Evolutionary conservation across 2,888 invertebrate genomes (phyloP).

Genomic region (Pegoplata infirma): DNA sequence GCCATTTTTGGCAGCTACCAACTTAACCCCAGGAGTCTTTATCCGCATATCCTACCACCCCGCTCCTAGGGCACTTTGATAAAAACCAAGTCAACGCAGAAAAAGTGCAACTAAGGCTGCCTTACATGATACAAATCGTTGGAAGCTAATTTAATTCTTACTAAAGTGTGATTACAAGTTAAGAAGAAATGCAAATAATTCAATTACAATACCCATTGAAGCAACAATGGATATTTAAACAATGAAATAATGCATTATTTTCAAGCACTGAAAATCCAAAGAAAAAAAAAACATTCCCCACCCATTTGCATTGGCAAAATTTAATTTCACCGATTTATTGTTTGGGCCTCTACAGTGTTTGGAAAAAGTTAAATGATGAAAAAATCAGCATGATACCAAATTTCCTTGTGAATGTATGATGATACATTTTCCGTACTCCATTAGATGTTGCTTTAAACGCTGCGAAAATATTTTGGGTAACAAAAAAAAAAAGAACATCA

Average conservation of each 20-base stretch:
- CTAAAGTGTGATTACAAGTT: too few species aligned
- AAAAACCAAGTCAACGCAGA: too few species aligned
- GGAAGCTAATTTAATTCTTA: too few species aligned
- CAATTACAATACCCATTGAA: too few species aligned
- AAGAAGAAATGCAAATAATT: too few species aligned
- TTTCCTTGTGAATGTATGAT: slow-evolving; percentile 26
- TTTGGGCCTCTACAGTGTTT: slow-evolving; percentile 54
- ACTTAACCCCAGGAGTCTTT: too few species aligned
- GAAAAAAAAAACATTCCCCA: slow-evolving; percentile 22
- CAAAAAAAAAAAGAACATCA: slow-evolving; percentile 32
- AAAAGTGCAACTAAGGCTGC: too few species aligned
- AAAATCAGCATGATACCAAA: slow-evolving; percentile 70
- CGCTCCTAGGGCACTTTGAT: too few species aligned
- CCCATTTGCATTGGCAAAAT: slow-evolving; percentile 55
- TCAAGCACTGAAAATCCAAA: not conserved
- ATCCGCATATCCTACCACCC: too few species aligned
- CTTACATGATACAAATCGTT: too few species aligned
- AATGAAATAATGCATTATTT: not conserved
- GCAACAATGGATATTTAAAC: too few species aligned
- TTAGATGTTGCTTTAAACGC: slow-evolving; percentile 42
- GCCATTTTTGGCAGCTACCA: too few species aligned
- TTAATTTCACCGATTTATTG: slow-evolving; percentile 67
- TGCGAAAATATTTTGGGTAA: slow-evolving; percentile 37
- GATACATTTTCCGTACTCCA: slow-evolving; percentile 23
- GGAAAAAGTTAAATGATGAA: slow-evolving; percentile 66